These are phyloP conservation scores for Nothoprocta perdicaria DNA, from an alignment of 2,113 vertebrate genomes.

Conservation along the genomic window DNA sequence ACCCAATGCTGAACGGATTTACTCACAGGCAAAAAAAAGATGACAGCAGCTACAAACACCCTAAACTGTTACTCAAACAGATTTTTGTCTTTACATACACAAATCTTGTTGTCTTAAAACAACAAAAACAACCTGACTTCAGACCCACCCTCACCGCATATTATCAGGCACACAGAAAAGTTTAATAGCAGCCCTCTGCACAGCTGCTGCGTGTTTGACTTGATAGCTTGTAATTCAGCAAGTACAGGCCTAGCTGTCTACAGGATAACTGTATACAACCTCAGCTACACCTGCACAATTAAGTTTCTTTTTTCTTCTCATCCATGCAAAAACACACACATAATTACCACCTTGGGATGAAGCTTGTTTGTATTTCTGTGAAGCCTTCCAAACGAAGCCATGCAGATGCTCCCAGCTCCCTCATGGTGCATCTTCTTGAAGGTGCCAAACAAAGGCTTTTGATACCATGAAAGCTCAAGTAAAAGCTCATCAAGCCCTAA, in stretches of 20 bases:
- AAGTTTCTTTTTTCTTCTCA: not conserved
- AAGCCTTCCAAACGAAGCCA: constrained; percentile 1
- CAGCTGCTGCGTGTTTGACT: constrained; percentile 8
- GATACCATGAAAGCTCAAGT: not conserved
- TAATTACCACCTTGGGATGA: constrained; percentile 10
- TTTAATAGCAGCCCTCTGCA: not conserved
- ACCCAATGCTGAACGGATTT: not conserved
- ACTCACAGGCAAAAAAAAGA: not conserved
- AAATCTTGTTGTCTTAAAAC: not conserved
- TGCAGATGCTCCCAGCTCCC: not conserved
- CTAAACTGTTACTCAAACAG: not conserved
- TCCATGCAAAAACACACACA: not conserved
- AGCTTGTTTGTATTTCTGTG: not conserved
- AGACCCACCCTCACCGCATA: not conserved
- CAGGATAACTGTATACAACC: not conserved
- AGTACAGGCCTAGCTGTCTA: not conserved
- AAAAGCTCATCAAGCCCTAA: not conserved
- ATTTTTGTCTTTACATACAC: not conserved
- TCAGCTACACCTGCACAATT: constrained; percentile 36
- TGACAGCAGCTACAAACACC: not conserved
- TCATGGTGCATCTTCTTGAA: not conserved
- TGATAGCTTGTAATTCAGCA: not conserved
- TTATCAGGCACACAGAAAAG: not conserved
- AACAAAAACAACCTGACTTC: not conserved
- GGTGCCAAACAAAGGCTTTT: not conserved